phyloP scores from a whole-genome alignment of 1,140 invertebrate species.

The Hyles euphorbiae region DNA sequence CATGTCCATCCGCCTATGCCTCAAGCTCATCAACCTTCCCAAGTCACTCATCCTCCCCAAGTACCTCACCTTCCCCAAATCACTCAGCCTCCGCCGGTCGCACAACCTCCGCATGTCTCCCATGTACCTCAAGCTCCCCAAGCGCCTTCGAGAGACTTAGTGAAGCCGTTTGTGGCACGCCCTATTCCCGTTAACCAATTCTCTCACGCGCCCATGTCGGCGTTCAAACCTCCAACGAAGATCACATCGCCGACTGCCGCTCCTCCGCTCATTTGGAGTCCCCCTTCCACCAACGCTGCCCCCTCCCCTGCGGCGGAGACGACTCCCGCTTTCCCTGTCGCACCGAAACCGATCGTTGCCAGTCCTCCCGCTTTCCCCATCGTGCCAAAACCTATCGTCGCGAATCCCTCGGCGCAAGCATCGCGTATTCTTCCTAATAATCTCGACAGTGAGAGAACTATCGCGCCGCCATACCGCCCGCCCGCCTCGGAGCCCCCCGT shows the following conservation, averaged over 20 bases:
- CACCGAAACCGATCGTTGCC: conserved; percentile 30
- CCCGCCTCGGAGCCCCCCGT: conserved; percentile 35
- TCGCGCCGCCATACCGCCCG: conserved; percentile 22
- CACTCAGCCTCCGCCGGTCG: conserved; percentile 40
- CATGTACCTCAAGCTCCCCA: too few species aligned
- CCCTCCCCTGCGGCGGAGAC: conserved; percentile 45
- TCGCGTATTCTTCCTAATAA: background rate
- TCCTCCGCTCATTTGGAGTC: conserved; percentile 63
- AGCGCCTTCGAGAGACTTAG: conserved; percentile 57
- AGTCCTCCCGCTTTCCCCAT: conserved; percentile 8
- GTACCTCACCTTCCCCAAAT: conserved; percentile 16
- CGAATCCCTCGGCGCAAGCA: background rate
- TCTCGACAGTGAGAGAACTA: conserved; percentile 11
- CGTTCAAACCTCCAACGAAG: conserved; percentile 79
- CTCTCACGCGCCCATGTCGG: conserved; percentile 82
- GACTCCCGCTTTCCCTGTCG: conserved; percentile 22
- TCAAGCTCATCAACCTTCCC: conserved; percentile 22
- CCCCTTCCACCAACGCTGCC: conserved; percentile 54
- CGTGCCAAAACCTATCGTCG: background rate
- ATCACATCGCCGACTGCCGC: conserved; percentile 49
- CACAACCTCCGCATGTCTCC: conserved; percentile 24
- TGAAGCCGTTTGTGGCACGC: conserved; percentile 71
- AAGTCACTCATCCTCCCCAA: too few species aligned
- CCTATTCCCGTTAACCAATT: conserved; percentile 81
- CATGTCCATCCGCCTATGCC: conserved; percentile 45